A percentile compares a stretch with the other conserved stretches of the same genome.
Conservation (phyloP, 2,113 vertebrate species). For the Accipiter virgatus region DNA sequence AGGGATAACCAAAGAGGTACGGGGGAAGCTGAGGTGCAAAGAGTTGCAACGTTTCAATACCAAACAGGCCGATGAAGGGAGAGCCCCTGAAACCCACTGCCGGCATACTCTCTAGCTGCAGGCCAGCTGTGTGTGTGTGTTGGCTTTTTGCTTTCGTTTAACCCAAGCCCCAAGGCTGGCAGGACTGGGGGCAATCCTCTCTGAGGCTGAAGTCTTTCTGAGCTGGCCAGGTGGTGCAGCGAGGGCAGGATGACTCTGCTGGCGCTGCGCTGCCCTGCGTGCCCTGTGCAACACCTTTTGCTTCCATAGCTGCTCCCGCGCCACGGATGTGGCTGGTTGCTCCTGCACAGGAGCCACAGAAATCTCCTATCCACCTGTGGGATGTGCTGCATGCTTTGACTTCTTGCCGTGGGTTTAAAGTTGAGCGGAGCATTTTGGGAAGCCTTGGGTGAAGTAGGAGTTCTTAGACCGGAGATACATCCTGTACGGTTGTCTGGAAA, state of each 20-base stretch:
- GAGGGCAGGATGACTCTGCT: not conserved
- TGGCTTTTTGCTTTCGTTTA: not conserved
- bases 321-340: not conserved
- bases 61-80: not conserved
- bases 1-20: not conserved
- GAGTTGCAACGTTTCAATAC: not conserved
- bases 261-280: not conserved
- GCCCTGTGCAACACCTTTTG: not conserved
- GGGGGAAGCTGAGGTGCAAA: not conserved
- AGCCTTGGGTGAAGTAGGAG: not conserved
- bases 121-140: not conserved
- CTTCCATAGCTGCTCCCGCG: accelerated
- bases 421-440: not conserved
- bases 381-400: accelerated
- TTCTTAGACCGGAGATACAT: not conserved
- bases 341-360: not conserved
- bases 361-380: not conserved
- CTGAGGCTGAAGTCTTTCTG: not conserved
- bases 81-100: not conserved
- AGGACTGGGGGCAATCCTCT: accelerated
- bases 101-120: not conserved
- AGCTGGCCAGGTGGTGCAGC: not conserved
- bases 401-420: not conserved
- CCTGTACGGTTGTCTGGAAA: not conserved
- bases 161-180: not conserved